Percentiles rank a stretch among this genome's conserved stretches.
Evolutionary conservation across 1,140 invertebrate species (phyloP).

Genomic region (Druon quercuslanigerum): DNA sequence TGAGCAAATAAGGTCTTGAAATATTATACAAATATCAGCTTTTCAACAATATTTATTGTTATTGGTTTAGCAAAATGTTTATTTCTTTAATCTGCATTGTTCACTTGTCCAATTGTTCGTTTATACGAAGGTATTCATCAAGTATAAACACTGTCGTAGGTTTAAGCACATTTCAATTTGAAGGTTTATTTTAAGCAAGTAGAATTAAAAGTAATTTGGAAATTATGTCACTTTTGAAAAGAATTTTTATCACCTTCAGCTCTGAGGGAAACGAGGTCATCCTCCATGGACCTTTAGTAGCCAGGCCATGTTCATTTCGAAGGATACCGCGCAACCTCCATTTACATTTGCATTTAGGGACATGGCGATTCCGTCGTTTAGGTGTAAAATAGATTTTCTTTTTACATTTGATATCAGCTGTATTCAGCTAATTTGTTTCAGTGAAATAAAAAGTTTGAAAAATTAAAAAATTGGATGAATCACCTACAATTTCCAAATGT

Average conservation of each 20-base stretch:
- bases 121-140: no score
- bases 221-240: neutral
- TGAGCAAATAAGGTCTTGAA: constrained; percentile 8
- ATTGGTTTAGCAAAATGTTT: neutral
- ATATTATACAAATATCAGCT: constrained; percentile 6
- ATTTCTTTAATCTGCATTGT: neutral
- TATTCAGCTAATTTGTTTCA: neutral
- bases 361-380: constrained; percentile 12
- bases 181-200: neutral
- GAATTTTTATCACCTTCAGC: neutral
- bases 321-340: constrained; percentile 31
- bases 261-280: constrained; percentile 32
- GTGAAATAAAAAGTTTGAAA: no score
- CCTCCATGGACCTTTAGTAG: constrained; percentile 1
- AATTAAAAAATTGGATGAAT: no score
- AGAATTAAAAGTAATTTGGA: neutral
- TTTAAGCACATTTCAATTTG: no score
- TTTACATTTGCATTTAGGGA: constrained; percentile 38
- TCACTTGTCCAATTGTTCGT: neutral
- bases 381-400: neutral
- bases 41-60: neutral
- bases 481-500: no score
- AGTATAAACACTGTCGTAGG: no score
- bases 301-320: constrained; percentile 29
- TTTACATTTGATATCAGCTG: neutral